phyloP scores from a whole-genome alignment of 2,888 invertebrate genomes.

The Polietes domitor region DNA sequence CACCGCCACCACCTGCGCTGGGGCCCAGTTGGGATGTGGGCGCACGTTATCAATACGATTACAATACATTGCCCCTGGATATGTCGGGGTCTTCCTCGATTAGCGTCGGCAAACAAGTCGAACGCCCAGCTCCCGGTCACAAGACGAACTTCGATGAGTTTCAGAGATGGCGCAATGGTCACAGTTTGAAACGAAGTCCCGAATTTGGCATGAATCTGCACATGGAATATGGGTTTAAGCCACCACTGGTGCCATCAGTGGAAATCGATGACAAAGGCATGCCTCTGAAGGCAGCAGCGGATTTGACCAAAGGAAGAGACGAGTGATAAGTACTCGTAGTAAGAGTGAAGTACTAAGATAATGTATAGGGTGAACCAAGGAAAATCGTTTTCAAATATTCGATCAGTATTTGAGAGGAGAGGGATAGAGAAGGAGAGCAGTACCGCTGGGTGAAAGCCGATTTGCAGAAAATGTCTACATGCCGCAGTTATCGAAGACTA shows the following conservation, averaged over 20 bases:
- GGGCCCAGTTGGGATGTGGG: constrained; percentile 74
- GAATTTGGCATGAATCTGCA: constrained; percentile 85
- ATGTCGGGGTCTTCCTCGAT: constrained; percentile 77
- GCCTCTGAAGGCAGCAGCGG: constrained; percentile 80
- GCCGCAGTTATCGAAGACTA: neutral
- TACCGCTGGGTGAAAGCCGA: neutral
- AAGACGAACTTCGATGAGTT: constrained; percentile 73
- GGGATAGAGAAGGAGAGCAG: neutral
- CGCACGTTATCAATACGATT: constrained; percentile 76
- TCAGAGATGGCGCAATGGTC: constrained; percentile 81
- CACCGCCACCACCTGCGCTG: constrained; percentile 72
- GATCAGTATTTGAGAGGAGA: too few species aligned
- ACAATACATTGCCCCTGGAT: constrained; percentile 75
- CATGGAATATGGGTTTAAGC: constrained; percentile 92
- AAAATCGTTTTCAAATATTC: too few species aligned
- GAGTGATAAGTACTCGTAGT: neutral
- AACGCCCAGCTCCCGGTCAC: constrained; percentile 81
- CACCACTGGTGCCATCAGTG: constrained; percentile 90
- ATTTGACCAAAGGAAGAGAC: constrained; percentile 46
- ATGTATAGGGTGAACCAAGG: too few species aligned
- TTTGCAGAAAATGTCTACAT: neutral
- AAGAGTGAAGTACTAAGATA: neutral
- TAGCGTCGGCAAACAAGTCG: constrained; percentile 82
- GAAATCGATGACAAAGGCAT: constrained; percentile 89
- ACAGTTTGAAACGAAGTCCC: constrained; percentile 81